Evolutionary conservation across 2,113 vertebrate genomes (phyloP).

Genomic region (Micronycteris hirsuta): DNA sequence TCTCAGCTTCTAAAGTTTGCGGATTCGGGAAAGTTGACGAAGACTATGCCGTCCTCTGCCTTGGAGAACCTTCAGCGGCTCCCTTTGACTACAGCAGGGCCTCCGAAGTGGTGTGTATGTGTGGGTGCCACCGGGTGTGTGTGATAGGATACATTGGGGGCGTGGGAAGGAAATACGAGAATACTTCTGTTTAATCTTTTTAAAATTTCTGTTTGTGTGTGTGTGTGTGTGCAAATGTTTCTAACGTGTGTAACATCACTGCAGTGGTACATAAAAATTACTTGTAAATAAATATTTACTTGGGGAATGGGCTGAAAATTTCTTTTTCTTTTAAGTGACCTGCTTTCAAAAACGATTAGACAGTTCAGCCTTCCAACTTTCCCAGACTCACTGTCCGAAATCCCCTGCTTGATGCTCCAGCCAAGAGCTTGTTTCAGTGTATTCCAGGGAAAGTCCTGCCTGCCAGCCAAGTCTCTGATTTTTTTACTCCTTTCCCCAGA

Average conservation of each 20-base stretch:
- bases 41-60: neutral
- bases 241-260: neutral
- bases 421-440: neutral
- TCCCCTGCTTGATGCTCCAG: neutral
- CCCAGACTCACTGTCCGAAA: neutral
- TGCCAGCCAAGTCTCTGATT: neutral
- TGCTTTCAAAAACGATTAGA: neutral
- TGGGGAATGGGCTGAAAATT: neutral
- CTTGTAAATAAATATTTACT: neutral
- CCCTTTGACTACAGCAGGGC: neutral
- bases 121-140: neutral
- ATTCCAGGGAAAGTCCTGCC: neutral
- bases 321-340: neutral
- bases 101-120: neutral
- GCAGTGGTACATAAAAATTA: neutral
- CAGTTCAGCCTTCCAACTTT: neutral
- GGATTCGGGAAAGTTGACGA: neutral
- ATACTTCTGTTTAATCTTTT: neutral
- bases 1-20: neutral
- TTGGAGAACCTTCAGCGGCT: neutral
- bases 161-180: neutral
- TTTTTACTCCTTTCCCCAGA: neutral
- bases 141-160: neutral
- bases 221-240: neutral
- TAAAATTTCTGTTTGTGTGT: neutral